Percentiles rank a stretch among this genome's conserved stretches.
These are phyloP conservation scores for Epinephelus coioides DNA, from an alignment of 2,797 vertebrate species.

Conservation along the genomic window DNA sequence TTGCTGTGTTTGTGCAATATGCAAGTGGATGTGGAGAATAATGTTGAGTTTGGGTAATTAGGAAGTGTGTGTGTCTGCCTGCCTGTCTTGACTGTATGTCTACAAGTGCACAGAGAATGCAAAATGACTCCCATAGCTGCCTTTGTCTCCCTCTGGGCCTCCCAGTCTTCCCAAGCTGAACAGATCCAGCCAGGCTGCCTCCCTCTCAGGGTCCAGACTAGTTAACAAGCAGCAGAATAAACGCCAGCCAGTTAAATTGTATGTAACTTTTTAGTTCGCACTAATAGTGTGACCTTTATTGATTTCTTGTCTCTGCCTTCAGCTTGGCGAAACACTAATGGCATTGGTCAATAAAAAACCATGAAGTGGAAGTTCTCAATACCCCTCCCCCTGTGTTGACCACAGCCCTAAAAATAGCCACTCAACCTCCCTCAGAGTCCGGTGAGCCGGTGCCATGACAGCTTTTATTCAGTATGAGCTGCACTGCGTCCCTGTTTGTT, in stretches of 20 bases:
- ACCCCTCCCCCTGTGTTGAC: slow-evolving; percentile 69
- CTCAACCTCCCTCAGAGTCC: slow-evolving; percentile 62
- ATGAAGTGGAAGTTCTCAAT: slow-evolving; percentile 84
- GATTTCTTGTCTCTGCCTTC: slow-evolving; percentile 86
- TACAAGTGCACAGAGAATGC: slow-evolving; percentile 68
- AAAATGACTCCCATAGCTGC: slow-evolving; percentile 72
- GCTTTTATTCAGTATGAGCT: slow-evolving; percentile 69
- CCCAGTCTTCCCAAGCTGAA: slow-evolving; percentile 72
- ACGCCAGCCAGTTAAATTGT: slow-evolving; percentile 81
- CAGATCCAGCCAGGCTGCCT: slow-evolving; percentile 73
- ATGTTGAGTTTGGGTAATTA: slow-evolving; percentile 64
- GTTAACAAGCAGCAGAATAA: slow-evolving; percentile 85
- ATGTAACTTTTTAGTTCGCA: slow-evolving; percentile 85
- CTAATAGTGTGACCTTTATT: slow-evolving; percentile 85
- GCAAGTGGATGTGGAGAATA: slow-evolving; percentile 43
- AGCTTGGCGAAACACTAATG: slow-evolving; percentile 86
- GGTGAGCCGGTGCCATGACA: slow-evolving; percentile 54
- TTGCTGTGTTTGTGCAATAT: slow-evolving; percentile 54
- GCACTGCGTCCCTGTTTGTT: slow-evolving; percentile 51
- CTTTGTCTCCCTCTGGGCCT: slow-evolving; percentile 62
- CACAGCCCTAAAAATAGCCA: slow-evolving; percentile 82
- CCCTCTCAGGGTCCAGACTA: slow-evolving; percentile 62
- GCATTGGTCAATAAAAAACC: slow-evolving; percentile 86
- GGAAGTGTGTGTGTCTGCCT: slow-evolving; percentile 37
- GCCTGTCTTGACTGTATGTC: slow-evolving; percentile 54